These are phyloP conservation scores for Esox niger DNA, from an alignment of 2,113 vertebrate genomes.

Conservation along the genomic window DNA sequence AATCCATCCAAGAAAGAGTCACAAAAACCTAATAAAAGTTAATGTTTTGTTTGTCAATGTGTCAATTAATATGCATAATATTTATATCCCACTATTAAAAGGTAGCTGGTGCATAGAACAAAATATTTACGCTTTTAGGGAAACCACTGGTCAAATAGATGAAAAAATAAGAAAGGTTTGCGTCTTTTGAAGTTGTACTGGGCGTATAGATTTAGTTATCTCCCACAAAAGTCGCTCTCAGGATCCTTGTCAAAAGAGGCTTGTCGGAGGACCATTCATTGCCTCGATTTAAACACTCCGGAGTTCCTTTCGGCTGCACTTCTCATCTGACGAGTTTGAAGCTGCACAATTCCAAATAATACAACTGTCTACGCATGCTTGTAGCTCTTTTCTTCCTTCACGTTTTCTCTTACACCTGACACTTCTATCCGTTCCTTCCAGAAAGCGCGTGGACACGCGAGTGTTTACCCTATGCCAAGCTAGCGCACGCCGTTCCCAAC, in stretches of 20 bases:
- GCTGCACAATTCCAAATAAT: background rate
- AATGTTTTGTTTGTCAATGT: background rate
- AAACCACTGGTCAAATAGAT: too few relatives aligned
- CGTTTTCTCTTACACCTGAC: conserved; percentile 43
- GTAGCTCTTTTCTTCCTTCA: conserved; percentile 24
- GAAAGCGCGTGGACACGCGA: conserved; percentile 74
- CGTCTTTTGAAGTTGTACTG: conserved; percentile 16
- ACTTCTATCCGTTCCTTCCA: conserved; percentile 72
- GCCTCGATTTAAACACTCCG: background rate
- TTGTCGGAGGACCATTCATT: background rate
- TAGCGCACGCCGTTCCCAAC: conserved; percentile 80
- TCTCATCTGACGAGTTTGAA: background rate
- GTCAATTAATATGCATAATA: background rate
- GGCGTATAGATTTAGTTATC: conserved; percentile 16
- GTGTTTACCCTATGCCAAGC: conserved; percentile 85
- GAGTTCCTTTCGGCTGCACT: background rate
- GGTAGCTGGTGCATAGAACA: background rate
- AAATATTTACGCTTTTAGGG: background rate
- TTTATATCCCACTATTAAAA: background rate
- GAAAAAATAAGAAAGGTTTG: conserved; percentile 4
- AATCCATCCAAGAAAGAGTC: background rate
- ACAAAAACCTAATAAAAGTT: background rate
- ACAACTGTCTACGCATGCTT: conserved; percentile 5
- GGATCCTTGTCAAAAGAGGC: background rate
- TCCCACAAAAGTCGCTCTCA: conserved; percentile 17